phyloP scores from a whole-genome alignment of 2,113 vertebrate genomes.

The Lophotis ruficrista region DNA sequence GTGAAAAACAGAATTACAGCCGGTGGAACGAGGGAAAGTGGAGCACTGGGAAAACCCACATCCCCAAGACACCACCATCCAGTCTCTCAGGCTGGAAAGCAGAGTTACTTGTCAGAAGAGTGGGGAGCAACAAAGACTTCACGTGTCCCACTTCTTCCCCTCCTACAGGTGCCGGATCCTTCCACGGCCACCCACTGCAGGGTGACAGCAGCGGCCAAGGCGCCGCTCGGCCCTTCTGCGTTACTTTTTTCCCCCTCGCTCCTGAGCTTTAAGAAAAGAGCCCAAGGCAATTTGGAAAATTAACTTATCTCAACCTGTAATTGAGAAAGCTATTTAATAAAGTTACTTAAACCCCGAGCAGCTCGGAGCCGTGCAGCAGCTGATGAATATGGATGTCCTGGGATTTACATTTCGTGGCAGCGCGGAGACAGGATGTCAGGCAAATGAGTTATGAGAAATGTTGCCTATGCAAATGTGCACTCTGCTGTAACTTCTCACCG shows the following conservation, averaged over 20 bases:
- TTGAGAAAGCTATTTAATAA: constrained; percentile 21
- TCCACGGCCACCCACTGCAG: neutral
- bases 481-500: neutral
- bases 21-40: neutral
- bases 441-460: constrained; percentile 46
- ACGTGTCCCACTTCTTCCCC: neutral
- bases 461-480: constrained; percentile 23
- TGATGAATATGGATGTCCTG: neutral
- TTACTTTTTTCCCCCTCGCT: accelerated
- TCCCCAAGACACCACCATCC: too few species aligned
- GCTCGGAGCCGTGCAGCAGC: neutral
- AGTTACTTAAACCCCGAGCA: neutral
- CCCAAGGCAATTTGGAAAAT: neutral
- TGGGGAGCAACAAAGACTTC: neutral
- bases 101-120: too few species aligned
- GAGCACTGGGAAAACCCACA: accelerated
- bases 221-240: neutral
- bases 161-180: neutral
- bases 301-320: neutral
- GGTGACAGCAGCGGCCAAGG: neutral
- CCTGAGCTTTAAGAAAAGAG: neutral
- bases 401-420: neutral
- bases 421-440: constrained; percentile 19
- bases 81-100: neutral
- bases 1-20: neutral